Evolutionary conservation across 2,888 invertebrate genomes (phyloP).

Genomic region (Epiblema foenella): DNA sequence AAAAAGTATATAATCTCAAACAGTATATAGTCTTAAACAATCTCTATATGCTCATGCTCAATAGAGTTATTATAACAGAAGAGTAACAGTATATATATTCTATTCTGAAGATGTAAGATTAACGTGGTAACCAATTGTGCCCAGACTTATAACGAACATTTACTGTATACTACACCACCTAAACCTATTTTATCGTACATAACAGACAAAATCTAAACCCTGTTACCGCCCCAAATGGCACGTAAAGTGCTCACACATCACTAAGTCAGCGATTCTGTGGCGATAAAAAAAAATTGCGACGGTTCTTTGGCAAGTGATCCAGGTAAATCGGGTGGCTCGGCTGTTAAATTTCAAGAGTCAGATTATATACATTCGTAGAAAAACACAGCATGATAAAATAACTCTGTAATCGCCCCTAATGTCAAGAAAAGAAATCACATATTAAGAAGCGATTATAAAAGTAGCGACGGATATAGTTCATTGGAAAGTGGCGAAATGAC

Average conservation of each 20-base stretch:
- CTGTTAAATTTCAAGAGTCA: too few species aligned
- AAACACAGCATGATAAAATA: too few species aligned
- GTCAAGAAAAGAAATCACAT: too few species aligned
- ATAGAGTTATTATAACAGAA: conserved; percentile 1
- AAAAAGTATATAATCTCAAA: conserved; percentile 7
- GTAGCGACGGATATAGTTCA: too few species aligned
- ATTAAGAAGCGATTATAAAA: too few species aligned
- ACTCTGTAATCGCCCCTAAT: too few species aligned
- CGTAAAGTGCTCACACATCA: background rate
- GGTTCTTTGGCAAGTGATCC: background rate
- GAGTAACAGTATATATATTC: background rate
- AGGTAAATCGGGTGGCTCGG: too few species aligned
- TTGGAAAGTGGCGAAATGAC: background rate
- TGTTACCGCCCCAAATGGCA: background rate
- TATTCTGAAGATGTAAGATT: background rate
- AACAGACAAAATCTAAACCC: background rate
- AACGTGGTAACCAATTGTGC: background rate
- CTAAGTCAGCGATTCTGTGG: background rate
- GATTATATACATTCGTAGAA: too few species aligned
- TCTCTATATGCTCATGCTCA: background rate
- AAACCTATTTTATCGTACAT: background rate
- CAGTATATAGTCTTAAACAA: background rate
- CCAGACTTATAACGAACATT: background rate
- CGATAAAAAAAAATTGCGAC: background rate
- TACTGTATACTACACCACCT: background rate